Base-by-base conservation (phyloP, 2,797 vertebrate genomes). In the Coracias cyanogaster region DNA sequence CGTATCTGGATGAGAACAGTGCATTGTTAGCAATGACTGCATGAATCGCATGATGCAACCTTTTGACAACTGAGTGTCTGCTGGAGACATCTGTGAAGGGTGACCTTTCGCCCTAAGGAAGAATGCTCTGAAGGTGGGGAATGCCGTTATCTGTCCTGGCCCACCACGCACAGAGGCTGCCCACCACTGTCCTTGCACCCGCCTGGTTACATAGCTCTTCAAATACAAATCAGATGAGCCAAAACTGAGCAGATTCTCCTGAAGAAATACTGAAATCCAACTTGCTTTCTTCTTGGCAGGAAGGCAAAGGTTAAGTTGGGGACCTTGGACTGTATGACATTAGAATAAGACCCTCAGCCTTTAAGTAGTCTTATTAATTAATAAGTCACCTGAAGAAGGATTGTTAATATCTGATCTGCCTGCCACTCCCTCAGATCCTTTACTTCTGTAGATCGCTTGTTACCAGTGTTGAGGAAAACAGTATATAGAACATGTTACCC, bases 21-120 rank as follows among this genome's bases (percentile, higher is more conserved):
- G 97, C 98, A 99, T 99, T 99, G 98, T 99, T 98, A 98, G 97
- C 96, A 97, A 97, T 81, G 77, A 97, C 98, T 98, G 97, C 98
- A 98, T 96, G 98, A 98, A 98, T 98, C 95, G 97, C 98, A 97
- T 98, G 98, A 98, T 98, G 97, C 98, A 98, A 96, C 98, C 98
- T 98, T 98, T 98, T 98, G 98, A 99, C 99, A 99, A 98, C 98
- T 55, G 95, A 98, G 98, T 99, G 98, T 99, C 98, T 99, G 98
- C 98, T 98, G 98, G 98, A 98, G 99, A 98, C 97, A 98, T 98
- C 99, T 99, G 98, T 98, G 98, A 98, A 98, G 98, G 97, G 96
- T 98, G 98, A 99, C 99, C 99, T 98, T 97, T 97, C 98, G 98
- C 99, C 98, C 98, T 97, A 94, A 94, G 98, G 98, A 99, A 99